Percentiles rank a stretch among this genome's conserved stretches.
These are phyloP conservation scores for Cydia fagiglandana DNA, from an alignment of 1,140 invertebrate species.

Conservation along the genomic window DNA sequence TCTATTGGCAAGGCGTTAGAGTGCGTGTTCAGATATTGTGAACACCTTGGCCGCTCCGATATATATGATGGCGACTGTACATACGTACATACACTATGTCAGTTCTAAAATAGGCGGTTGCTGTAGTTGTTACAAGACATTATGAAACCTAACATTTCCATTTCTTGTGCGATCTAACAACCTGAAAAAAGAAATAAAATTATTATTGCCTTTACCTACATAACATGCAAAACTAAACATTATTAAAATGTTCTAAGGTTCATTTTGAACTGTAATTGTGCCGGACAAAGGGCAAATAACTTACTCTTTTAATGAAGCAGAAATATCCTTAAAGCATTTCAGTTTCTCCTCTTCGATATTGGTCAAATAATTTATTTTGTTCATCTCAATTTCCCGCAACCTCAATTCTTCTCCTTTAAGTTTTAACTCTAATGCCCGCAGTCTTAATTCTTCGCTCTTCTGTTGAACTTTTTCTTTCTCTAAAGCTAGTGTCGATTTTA, in stretches of 20 bases:
- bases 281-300: constrained; percentile 11
- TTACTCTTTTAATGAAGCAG: constrained; percentile 51
- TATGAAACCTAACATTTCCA: constrained; percentile 39
- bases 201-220: too few species aligned
- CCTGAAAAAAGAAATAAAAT: constrained; percentile 37
- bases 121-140: background rate
- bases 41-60: too few species aligned
- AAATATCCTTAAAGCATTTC: constrained; percentile 52
- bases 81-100: too few species aligned
- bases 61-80: too few species aligned
- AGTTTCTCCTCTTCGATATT: constrained; percentile 53
- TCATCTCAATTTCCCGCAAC: constrained; percentile 50
- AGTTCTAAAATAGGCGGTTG: too few species aligned
- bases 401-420: constrained; percentile 48
- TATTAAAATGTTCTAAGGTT: too few species aligned
- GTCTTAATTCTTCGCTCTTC: constrained; percentile 45
- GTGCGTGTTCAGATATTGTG: too few species aligned
- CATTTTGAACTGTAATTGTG: too few species aligned
- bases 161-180: constrained; percentile 42
- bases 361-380: constrained; percentile 51
- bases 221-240: too few species aligned
- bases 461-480: constrained; percentile 46
- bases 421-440: constrained; percentile 47
- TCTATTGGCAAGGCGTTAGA: too few species aligned
- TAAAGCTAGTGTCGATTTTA: constrained; percentile 42